Conservation (phyloP, 1,140 invertebrate genomes). For the Polypedilum pembai region DNA sequence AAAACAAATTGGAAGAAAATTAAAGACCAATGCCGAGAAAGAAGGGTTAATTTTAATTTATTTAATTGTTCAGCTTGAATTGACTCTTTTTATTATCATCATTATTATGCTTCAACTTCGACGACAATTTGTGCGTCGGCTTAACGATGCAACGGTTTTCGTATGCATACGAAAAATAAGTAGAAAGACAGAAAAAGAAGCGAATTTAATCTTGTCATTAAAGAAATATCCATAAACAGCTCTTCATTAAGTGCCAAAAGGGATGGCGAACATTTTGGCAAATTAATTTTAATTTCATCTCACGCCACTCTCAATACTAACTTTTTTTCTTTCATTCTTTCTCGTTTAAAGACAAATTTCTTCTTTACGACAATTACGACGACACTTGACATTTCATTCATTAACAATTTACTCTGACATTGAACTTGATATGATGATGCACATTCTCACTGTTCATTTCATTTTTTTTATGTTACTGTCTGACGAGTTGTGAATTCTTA, state of each 20-base stretch:
- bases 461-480: too few species aligned
- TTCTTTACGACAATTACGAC: neutral
- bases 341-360: neutral
- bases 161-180: neutral
- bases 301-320: neutral
- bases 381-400: conserved; percentile 17
- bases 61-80: neutral
- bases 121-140: neutral
- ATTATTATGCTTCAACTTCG: conserved; percentile 6
- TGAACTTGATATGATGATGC: neutral
- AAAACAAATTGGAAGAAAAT: too few species aligned
- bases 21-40: neutral
- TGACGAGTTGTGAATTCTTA: too few species aligned
- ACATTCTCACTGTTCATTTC: too few species aligned
- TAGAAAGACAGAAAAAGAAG: neutral
- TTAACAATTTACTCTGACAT: conserved; percentile 1
- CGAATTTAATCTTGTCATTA: neutral
- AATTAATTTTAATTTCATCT: neutral
- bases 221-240: neutral
- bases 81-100: neutral
- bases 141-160: conserved; percentile 17
- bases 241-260: neutral
- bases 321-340: neutral
- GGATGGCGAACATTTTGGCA: neutral
- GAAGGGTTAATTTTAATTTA: neutral